phyloP scores from a whole-genome alignment of 2,113 vertebrate genomes.

The Cebidichthys violaceus region DNA sequence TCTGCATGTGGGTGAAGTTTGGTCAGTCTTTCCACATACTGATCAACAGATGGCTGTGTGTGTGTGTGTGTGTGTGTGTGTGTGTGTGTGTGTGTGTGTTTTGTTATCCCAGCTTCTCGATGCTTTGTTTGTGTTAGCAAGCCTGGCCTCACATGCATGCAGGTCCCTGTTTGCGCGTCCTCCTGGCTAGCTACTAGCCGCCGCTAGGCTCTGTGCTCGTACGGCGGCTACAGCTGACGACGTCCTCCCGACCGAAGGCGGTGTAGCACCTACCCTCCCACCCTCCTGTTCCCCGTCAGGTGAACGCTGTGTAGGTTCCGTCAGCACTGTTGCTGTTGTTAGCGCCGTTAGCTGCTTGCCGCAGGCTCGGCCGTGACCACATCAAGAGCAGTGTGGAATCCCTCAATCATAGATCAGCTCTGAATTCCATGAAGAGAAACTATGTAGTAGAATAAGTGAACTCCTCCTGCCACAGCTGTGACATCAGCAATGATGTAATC shows the following conservation, averaged over 20 bases:
- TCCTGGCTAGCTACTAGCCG: not conserved
- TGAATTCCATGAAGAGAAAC: not conserved
- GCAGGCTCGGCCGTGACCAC: no score
- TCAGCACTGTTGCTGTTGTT: no score
- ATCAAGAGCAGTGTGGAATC: not conserved
- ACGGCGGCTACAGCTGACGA: no score
- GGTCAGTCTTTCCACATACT: not conserved
- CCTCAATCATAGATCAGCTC: not conserved
- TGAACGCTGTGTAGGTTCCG: no score
- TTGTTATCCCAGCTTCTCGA: not conserved
- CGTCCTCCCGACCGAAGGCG: not conserved
- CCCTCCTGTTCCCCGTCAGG: no score
- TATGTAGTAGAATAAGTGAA: not conserved
- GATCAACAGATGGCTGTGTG: not conserved
- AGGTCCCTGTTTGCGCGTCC: not conserved
- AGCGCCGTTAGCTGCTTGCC: no score
- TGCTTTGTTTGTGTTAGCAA: not conserved
- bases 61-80: not conserved
- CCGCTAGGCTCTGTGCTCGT: not conserved
- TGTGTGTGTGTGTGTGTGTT: not conserved
- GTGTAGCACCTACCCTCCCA: no score
- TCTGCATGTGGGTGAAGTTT: not conserved
- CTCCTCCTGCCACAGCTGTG: not conserved
- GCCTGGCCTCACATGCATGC: not conserved
- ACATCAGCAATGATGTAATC: not conserved